Percentiles rank a stretch among this genome's conserved stretches.
Evolutionary conservation across 2,888 invertebrate genomes (phyloP).

Genomic region (Callyntrura guangdongensis): DNA sequence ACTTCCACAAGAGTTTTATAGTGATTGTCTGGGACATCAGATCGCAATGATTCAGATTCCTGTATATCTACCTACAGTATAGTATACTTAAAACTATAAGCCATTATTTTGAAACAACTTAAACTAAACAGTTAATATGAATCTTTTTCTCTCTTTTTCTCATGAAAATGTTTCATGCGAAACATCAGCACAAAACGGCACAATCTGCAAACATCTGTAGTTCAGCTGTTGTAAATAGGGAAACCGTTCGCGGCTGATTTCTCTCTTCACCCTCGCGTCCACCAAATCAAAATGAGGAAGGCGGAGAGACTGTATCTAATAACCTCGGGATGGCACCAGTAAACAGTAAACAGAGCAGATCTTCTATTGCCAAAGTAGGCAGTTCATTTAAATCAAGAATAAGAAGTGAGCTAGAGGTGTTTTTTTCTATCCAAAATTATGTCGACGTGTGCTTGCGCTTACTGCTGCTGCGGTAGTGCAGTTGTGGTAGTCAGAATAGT

Average conservation of each 20-base stretch:
- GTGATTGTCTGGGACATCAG: too few species aligned
- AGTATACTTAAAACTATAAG: too few species aligned
- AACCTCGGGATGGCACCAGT: too few species aligned
- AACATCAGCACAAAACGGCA: not conserved
- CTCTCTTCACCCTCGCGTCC: slow-evolving; percentile 4
- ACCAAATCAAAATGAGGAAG: too few species aligned
- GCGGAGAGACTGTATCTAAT: too few species aligned
- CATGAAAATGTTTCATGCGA: not conserved
- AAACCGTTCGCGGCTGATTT: slow-evolving; percentile 22
- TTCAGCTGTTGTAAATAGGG: slow-evolving; percentile 17
- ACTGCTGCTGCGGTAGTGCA: too few species aligned
- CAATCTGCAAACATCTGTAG: not conserved
- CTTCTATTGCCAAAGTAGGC: not conserved
- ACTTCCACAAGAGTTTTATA: too few species aligned
- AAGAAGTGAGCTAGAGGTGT: not conserved
- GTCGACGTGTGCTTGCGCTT: slow-evolving; percentile 69
- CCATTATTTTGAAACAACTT: too few species aligned
- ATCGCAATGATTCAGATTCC: too few species aligned
- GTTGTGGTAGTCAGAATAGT: not conserved
- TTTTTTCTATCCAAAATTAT: not conserved
- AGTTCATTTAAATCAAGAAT: not conserved
- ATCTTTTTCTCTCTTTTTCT: too few species aligned
- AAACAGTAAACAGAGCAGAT: not conserved
- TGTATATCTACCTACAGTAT: too few species aligned
- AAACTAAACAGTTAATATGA: too few species aligned